Conservation (phyloP, 37 sponge, comb jelly and placozoan species). For the Corticium candelabrum region DNA sequence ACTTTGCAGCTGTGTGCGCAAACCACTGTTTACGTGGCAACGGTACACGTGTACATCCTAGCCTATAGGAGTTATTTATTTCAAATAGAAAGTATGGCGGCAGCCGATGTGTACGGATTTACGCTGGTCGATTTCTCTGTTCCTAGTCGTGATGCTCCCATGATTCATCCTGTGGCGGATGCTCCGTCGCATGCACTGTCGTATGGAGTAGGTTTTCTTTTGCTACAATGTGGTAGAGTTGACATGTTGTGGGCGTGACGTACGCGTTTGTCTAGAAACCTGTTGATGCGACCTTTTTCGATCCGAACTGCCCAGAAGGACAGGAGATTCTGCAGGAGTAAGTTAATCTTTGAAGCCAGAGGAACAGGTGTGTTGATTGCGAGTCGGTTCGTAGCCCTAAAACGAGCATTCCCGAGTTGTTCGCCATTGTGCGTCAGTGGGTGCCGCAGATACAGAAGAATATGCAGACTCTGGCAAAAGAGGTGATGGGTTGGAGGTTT, state of each 20-base stretch:
- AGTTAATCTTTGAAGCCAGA: conserved; percentile 47
- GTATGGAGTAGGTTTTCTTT: conserved; percentile 35
- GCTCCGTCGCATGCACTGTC: conserved; percentile 52
- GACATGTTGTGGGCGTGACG: no score
- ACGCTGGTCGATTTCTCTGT: conserved; percentile 76
- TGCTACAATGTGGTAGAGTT: no score
- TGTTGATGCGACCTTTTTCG: conserved; percentile 61
- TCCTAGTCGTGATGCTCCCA: conserved; percentile 58
- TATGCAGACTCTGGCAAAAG: conserved; percentile 66
- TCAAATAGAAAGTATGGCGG: neutral
- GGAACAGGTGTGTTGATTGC: no score
- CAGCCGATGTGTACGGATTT: conserved; percentile 28
- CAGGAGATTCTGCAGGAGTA: neutral
- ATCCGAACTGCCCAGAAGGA: conserved; percentile 47
- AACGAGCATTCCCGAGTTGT: conserved; percentile 85
- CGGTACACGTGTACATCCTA: neutral
- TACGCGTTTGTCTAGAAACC: no score
- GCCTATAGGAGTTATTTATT: neutral
- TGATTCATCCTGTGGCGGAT: conserved; percentile 55
- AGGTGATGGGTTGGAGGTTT: conserved; percentile 21
- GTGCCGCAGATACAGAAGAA: conserved; percentile 79
- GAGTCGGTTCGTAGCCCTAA: conserved; percentile 50
- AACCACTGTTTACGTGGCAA: no score
- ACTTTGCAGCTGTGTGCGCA: no score
- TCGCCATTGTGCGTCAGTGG: conserved; percentile 98